A percentile compares a stretch with the other conserved stretches of the same genome.
Evolutionary conservation across 2,888 invertebrate genomes (phyloP).

Genomic region (Encarsia formosa): DNA sequence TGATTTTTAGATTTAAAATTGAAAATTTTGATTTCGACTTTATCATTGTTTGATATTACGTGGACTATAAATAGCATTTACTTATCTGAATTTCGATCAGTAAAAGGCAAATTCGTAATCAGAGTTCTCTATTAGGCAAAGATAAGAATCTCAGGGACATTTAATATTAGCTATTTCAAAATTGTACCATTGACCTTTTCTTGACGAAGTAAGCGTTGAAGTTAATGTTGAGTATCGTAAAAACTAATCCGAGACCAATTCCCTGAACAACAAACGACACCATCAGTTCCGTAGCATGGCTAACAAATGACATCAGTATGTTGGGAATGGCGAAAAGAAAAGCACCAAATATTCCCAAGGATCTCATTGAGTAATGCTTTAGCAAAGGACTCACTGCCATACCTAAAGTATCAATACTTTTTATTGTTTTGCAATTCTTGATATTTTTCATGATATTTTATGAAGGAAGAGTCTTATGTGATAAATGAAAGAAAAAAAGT

Average conservation of each 20-base stretch:
- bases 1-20: too few relatives aligned
- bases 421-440: too few relatives aligned
- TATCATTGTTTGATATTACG: too few relatives aligned
- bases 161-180: constrained; percentile 3
- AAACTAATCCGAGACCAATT: constrained; percentile 69
- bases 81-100: too few relatives aligned
- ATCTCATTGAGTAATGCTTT: constrained; percentile 63
- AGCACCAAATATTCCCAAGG: constrained; percentile 65
- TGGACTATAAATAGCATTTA: too few relatives aligned
- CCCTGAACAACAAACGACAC: constrained; percentile 61
- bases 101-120: not conserved
- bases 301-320: constrained; percentile 61
- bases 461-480: too few relatives aligned
- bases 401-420: too few relatives aligned
- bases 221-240: constrained; percentile 68
- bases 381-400: constrained; percentile 65
- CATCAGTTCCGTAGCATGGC: constrained; percentile 60
- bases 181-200: constrained; percentile 57
- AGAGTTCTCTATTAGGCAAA: too few relatives aligned
- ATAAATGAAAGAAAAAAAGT: too few relatives aligned
- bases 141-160: not conserved
- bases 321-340: constrained; percentile 62
- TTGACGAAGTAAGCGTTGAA: constrained; percentile 72
- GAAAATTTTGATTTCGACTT: too few relatives aligned
- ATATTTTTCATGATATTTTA: too few relatives aligned